Evolutionary conservation across 2,797 vertebrate species (phyloP).

Genomic region (Rhincodon typus): DNA sequence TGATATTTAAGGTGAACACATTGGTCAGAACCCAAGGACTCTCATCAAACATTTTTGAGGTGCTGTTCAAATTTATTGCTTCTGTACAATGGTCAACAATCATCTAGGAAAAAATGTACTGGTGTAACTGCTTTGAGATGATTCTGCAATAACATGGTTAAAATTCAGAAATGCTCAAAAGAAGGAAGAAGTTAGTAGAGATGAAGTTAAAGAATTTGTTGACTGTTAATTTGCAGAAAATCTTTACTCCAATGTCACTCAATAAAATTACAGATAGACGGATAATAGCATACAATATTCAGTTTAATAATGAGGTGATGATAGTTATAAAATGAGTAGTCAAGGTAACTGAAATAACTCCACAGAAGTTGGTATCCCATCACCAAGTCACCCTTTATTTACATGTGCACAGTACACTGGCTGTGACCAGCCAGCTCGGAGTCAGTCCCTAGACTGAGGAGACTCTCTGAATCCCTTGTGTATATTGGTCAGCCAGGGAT

Average conservation of each 20-base stretch:
- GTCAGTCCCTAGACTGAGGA: too few species aligned
- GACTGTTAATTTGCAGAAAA: background rate
- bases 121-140: background rate
- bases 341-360: too few species aligned
- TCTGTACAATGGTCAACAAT: background rate
- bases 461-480: too few species aligned
- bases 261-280: background rate
- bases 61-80: background rate
- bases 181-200: background rate
- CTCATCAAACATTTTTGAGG: background rate
- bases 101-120: background rate
- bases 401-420: too few species aligned
- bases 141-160: background rate
- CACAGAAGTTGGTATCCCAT: too few species aligned
- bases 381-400: too few species aligned
- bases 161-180: background rate
- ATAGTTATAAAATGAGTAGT: background rate
- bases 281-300: background rate
- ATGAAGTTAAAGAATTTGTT: background rate
- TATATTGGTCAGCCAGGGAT: too few species aligned
- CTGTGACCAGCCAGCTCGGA: too few species aligned
- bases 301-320: background rate
- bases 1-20: background rate
- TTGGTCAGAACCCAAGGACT: background rate
- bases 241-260: too few species aligned